Evolutionary conservation across 2,797 vertebrate species (phyloP).

Genomic region (Sebastolobus alascanus): DNA sequence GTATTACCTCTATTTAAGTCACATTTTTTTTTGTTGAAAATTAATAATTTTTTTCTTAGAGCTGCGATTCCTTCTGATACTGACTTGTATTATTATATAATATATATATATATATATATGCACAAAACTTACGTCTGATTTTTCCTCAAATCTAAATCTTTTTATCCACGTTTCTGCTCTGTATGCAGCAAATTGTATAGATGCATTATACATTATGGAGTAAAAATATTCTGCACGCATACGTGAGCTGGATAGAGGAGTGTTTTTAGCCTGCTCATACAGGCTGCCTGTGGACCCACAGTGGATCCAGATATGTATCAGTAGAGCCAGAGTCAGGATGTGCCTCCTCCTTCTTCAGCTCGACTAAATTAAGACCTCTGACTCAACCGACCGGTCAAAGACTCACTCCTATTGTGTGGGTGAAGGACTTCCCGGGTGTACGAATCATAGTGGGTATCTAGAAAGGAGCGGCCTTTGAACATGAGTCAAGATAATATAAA

Average conservation of each 20-base stretch:
- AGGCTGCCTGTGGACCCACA: constrained; percentile 9
- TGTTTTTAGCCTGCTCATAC: constrained; percentile 23
- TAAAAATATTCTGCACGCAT: not conserved
- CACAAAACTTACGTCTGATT: not conserved
- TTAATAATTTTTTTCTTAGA: not conserved
- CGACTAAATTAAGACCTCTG: constrained; percentile 58
- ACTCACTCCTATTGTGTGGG: constrained; percentile 39
- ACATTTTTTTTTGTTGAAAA: not conserved
- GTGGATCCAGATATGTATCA: constrained; percentile 51
- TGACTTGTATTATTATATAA: not conserved
- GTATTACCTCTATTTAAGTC: not conserved
- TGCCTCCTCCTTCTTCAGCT: constrained; percentile 44
- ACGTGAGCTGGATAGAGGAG: constrained; percentile 7
- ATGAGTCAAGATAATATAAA: constrained; percentile 27
- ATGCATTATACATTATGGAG: not conserved
- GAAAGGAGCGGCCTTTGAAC: constrained; percentile 34
- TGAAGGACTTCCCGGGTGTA: constrained; percentile 25
- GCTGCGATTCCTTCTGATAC: not conserved
- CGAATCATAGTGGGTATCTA: constrained; percentile 11
- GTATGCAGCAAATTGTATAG: not conserved
- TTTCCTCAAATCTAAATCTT: not conserved
- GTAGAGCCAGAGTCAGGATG: constrained; percentile 44
- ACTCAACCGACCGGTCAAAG: constrained; percentile 47
- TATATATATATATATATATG: too few species aligned
- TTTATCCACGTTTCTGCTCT: not conserved